Base-by-base conservation (phyloP, 1,140 invertebrate species). In the Zaprionus kolodkinae region DNA sequence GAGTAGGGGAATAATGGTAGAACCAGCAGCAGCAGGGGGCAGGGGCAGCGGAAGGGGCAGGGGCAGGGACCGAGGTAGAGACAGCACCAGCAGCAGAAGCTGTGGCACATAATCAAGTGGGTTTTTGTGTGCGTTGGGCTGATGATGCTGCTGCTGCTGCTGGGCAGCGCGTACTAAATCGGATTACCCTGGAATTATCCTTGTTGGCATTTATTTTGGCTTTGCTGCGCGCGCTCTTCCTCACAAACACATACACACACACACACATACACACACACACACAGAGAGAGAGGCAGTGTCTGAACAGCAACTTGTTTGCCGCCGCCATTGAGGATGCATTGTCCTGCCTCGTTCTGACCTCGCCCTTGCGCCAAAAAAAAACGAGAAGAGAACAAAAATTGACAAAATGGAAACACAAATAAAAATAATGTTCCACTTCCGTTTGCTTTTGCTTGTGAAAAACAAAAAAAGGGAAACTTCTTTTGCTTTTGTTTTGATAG, bases 201-300 rank as follows among this genome's bases (percentile, higher is more conserved):
- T 81, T 89, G 86, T 79, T 90, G 85, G 83, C 84, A 88, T 86
- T 86, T 86, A 86, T 86, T 86, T 82, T 79, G 78, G 76, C 66
- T 79, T 69, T 65, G 66, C 48, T 56, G 33, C 64, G 30, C 13
- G 45, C 65, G 33, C 17, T 50, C 48, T 55, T 40, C 72, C 21
- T 61, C 43, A 45, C 13, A 43, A n/a, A 59, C 54, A 69, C 45
- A 6, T 10, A 78, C 12, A 60, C 36, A 35, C 15, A 50, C 10
- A 67, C 1, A 59, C 10, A 67, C 11, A 56, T 5, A 11, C 30
- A 17, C 17, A 55, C 13, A 1, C 17, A 21, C 17, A 11, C 17
- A n/a, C n/a, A n/a, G n/a, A n/a, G n/a, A 11, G 27, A 55, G 38
- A 73, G 12, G 33, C 40, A 55, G 30, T 52, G 63, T 76, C 70